Evolutionary conservation across 2,797 vertebrate genomes (phyloP), one percentile per base, ranked within the genome.

Genomic region (Adrianichthys oophorus): DNA sequence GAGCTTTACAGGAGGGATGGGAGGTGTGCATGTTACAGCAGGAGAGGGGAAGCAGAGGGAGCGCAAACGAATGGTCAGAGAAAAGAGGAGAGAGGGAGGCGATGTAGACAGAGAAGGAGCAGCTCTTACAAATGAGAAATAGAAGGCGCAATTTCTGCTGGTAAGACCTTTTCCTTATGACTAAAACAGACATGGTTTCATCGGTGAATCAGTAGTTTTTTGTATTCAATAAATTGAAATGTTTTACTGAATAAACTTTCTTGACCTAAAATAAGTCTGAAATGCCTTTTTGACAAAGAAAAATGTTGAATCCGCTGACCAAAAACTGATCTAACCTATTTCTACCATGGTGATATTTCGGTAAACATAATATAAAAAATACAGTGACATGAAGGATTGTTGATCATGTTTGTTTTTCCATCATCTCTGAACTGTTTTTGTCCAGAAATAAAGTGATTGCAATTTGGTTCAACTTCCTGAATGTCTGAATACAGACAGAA

Each of bases 121-220:
- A 61, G 57, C 68, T 45, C 18, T 4, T 10, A 80, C 70, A 55
- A 47, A 78, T 59, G 62, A 76, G 56, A 70, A 68, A 64, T 56
- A 76, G 44, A 65, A 51, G 70, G 79, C 56, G 52, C 52, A 61
- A 32, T 62, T 65, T 56, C 57, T 21, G 63, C 70, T 62, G 87
- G 89, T 91, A 86, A 90, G 87, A 80, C 56, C 17, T 55, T 72
- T 85, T 12, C 59, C 50, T 66, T 41, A 45, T 45, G 70, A 53
- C 52, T 65, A 52, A 12, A 37, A 56, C 14, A 44, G 8, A 47
- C 52, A n/a, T 14, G 16, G 52, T 37, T 24, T 6, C 5, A 3
- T 19, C 50, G 17, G 2, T 55, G 54, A 10, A 24, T 50, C 4
- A 5, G 47, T 48, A 19, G n/a, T 0, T 60, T 52, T 50, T 40